phyloP scores from a whole-genome alignment of 2,113 vertebrate species.

The Corythornis vintsioides region DNA sequence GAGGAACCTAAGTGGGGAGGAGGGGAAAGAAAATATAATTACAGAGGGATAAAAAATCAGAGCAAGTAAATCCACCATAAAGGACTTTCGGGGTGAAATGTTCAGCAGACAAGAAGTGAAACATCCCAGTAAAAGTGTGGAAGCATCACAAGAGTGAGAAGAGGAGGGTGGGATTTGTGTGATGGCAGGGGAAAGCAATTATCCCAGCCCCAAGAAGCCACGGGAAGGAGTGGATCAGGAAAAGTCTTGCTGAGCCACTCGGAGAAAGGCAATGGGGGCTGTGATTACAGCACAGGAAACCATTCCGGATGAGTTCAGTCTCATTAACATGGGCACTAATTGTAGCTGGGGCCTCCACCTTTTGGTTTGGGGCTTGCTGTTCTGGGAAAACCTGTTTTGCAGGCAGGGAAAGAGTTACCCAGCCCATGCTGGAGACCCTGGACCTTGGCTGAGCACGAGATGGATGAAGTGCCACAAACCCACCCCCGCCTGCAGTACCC shows the following conservation, averaged over 20 bases:
- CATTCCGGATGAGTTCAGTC: background rate
- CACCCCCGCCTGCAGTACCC: background rate
- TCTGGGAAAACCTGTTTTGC: background rate
- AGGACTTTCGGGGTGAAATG: background rate
- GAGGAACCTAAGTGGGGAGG: conserved; percentile 85
- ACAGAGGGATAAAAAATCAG: background rate
- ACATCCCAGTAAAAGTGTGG: conserved; percentile 22
- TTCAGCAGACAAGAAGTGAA: conserved; percentile 11
- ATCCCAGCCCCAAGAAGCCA: background rate
- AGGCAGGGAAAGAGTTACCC: background rate
- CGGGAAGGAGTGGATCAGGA: conserved; percentile 27
- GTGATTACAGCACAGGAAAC: conserved; percentile 58
- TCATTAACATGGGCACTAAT: conserved; percentile 41
- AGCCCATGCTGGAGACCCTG: background rate
- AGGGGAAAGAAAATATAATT: background rate
- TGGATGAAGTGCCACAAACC: background rate
- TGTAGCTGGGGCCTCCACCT: background rate
- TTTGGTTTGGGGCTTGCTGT: background rate
- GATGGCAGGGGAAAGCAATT: conserved; percentile 21
- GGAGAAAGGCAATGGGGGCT: background rate
- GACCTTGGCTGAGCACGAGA: background rate
- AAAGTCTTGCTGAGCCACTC: conserved; percentile 60
- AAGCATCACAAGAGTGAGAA: background rate
- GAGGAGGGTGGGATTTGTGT: background rate
- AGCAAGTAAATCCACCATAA: background rate